Percentiles rank a stretch among this genome's conserved stretches.
Evolutionary conservation across 92 coral and sea anemone genomes (phyloP).

Genomic region (Plumapathes pennacea): DNA sequence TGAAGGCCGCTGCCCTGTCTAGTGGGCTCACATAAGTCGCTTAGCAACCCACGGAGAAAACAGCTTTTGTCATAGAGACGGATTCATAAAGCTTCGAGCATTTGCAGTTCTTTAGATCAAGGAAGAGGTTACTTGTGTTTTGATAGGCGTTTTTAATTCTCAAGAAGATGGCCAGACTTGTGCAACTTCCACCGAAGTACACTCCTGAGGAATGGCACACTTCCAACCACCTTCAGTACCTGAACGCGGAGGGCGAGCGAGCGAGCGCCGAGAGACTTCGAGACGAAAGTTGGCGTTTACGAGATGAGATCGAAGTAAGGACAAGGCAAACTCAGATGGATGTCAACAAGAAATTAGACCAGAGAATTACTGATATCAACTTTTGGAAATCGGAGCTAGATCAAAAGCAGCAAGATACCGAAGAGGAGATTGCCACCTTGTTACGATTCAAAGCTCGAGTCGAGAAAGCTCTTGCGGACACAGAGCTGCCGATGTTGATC

Average conservation of each 20-base stretch:
- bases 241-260: conserved; percentile 88
- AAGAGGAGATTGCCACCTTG: conserved; percentile 71
- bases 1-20: no score
- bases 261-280: conserved; percentile 93
- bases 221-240: conserved; percentile 82
- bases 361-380: conserved; percentile 80
- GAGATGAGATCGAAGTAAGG: conserved; percentile 87
- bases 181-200: conserved; percentile 94
- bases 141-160: no score
- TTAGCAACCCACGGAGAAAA: no score
- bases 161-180: conserved; percentile 93
- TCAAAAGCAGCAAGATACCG: conserved; percentile 80
- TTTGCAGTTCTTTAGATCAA: no score
- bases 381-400: conserved; percentile 96
- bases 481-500: conserved; percentile 85
- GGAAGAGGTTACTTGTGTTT: no score
- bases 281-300: conserved; percentile 87
- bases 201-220: conserved; percentile 97
- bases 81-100: no score
- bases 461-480: conserved; percentile 83
- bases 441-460: conserved; percentile 77
- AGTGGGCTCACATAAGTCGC: no score
- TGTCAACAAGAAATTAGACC: conserved; percentile 92
- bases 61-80: no score
- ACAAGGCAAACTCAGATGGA: conserved; percentile 87